Percentiles rank a stretch among this genome's conserved stretches.
Conservation (phyloP, 2,888 invertebrate species). For the Shargacucullia verbasci region DNA sequence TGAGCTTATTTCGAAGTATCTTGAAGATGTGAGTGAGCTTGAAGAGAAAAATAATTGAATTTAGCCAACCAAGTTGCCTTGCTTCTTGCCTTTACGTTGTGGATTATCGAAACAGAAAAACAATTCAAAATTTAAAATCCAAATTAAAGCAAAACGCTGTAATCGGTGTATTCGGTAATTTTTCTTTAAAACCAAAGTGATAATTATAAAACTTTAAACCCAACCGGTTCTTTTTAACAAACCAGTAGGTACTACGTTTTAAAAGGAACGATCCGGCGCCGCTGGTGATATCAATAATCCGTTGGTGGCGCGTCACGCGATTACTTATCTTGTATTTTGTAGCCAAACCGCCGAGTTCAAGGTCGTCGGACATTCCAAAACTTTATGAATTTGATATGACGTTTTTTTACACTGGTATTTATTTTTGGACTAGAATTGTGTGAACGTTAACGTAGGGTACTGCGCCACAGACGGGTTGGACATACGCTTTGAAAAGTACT, state of each 20-base stretch:
- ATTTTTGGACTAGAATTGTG: too few relatives aligned
- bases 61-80: neutral
- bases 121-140: too few relatives aligned
- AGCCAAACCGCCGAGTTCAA: conserved; percentile 52
- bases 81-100: too few relatives aligned
- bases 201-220: conserved; percentile 4
- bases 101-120: too few relatives aligned
- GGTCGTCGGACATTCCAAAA: conserved; percentile 39
- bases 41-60: neutral
- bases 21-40: too few relatives aligned
- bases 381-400: conserved; percentile 37
- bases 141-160: too few relatives aligned
- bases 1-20: neutral
- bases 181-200: too few relatives aligned
- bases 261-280: conserved; percentile 18
- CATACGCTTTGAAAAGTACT: too few relatives aligned
- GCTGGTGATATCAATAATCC: conserved; percentile 40
- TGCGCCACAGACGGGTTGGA: too few relatives aligned
- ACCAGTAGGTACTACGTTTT: conserved; percentile 11
- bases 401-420: conserved; percentile 9
- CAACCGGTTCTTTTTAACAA: conserved; percentile 3
- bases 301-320: conserved; percentile 49
- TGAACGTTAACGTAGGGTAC: too few relatives aligned
- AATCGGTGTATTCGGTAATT: too few relatives aligned
- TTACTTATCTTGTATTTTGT: conserved; percentile 50